Percentiles rank a stretch among this genome's conserved stretches.
Evolutionary conservation across 1,140 invertebrate species (phyloP).

Genomic region (Wiebesia pumilae): DNA sequence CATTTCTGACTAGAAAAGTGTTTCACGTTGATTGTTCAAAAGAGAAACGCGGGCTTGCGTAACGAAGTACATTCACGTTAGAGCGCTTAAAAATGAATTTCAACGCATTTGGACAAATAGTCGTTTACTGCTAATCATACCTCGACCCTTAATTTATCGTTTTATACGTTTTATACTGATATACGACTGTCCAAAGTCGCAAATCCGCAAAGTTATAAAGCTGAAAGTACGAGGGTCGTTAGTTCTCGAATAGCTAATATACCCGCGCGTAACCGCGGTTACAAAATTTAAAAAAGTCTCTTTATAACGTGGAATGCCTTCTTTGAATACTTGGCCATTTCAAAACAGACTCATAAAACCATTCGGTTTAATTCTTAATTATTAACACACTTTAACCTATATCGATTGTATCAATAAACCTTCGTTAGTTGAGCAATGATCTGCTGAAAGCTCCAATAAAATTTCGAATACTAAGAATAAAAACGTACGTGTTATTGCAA

Average conservation of each 20-base stretch:
- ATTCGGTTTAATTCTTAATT: neutral
- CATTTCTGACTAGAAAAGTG: too few relatives aligned
- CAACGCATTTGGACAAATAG: neutral
- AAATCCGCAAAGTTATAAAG: neutral
- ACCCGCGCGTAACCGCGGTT: neutral
- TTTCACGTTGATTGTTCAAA: too few relatives aligned
- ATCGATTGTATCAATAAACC: neutral
- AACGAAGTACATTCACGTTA: neutral
- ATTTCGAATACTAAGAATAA: neutral
- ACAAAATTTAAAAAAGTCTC: neutral
- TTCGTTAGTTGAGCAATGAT: neutral
- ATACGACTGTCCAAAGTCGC: neutral
- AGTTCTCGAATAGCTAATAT: neutral
- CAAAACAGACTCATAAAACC: neutral
- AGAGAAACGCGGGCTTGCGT: too few relatives aligned
- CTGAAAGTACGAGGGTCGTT: neutral
- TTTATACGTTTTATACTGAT: too few relatives aligned
- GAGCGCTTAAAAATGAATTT: neutral
- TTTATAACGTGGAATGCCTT: neutral
- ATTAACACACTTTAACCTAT: neutral
- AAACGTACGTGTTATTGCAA: neutral
- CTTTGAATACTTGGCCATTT: neutral
- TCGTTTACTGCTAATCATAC: neutral
- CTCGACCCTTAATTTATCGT: neutral
- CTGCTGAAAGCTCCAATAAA: neutral